Evolutionary conservation across 2,888 invertebrate species (phyloP), one percentile per base, ranked within the genome.

Genomic region (Zygaena filipendulae): DNA sequence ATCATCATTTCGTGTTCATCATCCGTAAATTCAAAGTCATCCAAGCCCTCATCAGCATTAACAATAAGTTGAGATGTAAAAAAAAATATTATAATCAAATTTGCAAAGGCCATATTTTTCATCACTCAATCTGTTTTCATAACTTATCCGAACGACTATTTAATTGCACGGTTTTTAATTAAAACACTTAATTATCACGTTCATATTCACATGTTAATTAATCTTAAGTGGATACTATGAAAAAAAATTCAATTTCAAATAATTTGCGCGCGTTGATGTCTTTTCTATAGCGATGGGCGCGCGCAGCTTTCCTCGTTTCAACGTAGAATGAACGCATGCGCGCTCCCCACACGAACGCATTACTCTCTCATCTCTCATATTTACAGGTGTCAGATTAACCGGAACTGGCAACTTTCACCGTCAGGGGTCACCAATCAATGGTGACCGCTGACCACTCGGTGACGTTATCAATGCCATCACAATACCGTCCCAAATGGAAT

Each of bases 381-480:
- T 54, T 57, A 57, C 64, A 54, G 55, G 59, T 68, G 68, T 69
- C 67, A 63, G 63, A 61, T 70, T 59, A 49, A 45, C 77, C 75
- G 75, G 77, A 77, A 67, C 71, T 74, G 41, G 35, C 52, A 43
- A 64, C 75, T 77, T 75, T 75, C 75, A 60, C 77, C 55, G 30
- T 36, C 38, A 36, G 47, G 67, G 72, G 49, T 48, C 45, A 40
- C 27, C 37, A 37, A 33, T n/a, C n/a, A n/a, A n/a, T n/a, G 16
- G 16, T 16, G 5, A 16, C 5, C 16, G 16, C 16, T 16, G 16
- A 7, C 4, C 16, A 16, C 5, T 7, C 16, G 16, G 47, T 51
- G 49, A 44, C 49, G 33, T 40, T 47, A 53, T 54, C 52, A 49
- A 43, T 45, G 36, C 19, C 27, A 24, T 25, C 25, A 38, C 49